Conservation (phyloP, 2,113 vertebrate species). For the Otis tarda region DNA sequence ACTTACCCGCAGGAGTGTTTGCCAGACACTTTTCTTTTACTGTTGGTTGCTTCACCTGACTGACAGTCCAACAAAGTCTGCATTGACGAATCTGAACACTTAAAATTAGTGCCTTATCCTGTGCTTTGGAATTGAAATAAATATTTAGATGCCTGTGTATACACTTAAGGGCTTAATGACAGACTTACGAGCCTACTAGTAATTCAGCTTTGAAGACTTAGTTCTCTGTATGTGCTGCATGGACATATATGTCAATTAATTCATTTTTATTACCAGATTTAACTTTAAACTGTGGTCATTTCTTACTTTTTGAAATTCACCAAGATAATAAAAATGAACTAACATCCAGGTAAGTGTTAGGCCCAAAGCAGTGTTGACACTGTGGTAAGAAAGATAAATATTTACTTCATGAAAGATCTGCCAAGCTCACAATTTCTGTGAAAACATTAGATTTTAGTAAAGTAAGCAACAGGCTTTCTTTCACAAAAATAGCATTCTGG, state of each 20-base stretch:
- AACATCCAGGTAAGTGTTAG: background rate
- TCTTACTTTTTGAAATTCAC: background rate
- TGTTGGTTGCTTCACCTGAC: background rate
- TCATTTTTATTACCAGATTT: background rate
- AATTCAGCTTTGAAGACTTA: background rate
- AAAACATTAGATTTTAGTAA: slow-evolving; percentile 8
- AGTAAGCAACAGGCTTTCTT: background rate
- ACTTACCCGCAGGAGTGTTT: background rate
- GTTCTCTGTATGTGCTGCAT: background rate
- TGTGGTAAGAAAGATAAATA: slow-evolving; percentile 15
- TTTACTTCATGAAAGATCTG: background rate
- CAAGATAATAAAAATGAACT: background rate
- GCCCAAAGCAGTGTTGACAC: background rate
- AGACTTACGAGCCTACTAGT: background rate
- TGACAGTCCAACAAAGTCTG: background rate
- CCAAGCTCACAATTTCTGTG: background rate
- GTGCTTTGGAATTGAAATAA: background rate
- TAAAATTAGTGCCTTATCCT: background rate
- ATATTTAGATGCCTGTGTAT: background rate
- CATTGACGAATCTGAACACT: background rate
- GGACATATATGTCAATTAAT: background rate
- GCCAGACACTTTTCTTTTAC: background rate
- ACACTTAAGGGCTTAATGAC: background rate
- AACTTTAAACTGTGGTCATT: background rate
- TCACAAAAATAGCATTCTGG: slow-evolving; percentile 5